These are phyloP conservation scores for Ochlodes sylvanus DNA, from an alignment of 2,888 invertebrate species.

Conservation along the genomic window DNA sequence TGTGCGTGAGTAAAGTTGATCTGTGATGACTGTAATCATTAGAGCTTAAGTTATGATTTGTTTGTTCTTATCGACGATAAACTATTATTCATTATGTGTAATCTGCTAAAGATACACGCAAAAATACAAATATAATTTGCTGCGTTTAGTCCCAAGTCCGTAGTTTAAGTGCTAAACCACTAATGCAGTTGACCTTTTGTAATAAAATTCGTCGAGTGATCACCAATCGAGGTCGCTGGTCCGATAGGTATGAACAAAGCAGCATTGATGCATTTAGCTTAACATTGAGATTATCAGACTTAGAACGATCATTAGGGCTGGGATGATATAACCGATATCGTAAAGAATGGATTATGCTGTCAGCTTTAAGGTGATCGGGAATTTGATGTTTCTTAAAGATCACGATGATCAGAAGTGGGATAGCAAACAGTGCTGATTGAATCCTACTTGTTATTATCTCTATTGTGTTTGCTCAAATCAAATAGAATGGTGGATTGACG, in stretches of 20 bases:
- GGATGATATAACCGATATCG: slow-evolving; percentile 14
- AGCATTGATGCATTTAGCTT: slow-evolving; percentile 6
- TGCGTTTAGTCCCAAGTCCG: slow-evolving; percentile 41
- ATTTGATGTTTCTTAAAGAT: not conserved
- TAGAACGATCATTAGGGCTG: not conserved
- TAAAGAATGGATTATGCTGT: not conserved
- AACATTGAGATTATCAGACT: not conserved
- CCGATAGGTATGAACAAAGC: slow-evolving; percentile 21
- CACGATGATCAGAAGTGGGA: too few species aligned
- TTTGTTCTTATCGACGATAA: too few species aligned
- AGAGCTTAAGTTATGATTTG: too few species aligned
- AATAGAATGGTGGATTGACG: too few species aligned
- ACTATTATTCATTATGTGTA: too few species aligned
- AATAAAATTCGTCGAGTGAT: slow-evolving; percentile 46
- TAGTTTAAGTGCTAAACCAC: slow-evolving; percentile 41
- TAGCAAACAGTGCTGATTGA: too few species aligned
- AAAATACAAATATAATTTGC: not conserved
- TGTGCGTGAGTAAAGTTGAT: too few species aligned
- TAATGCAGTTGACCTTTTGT: slow-evolving; percentile 60
- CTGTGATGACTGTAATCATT: too few species aligned
- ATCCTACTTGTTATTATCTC: too few species aligned
- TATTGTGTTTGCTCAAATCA: too few species aligned
- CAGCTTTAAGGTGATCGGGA: slow-evolving; percentile 24
- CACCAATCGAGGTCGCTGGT: slow-evolving; percentile 43
- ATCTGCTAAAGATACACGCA: too few species aligned